These are phyloP conservation scores for Achlya flavicornis DNA, from an alignment of 2,888 invertebrate species.

Conservation along the genomic window DNA sequence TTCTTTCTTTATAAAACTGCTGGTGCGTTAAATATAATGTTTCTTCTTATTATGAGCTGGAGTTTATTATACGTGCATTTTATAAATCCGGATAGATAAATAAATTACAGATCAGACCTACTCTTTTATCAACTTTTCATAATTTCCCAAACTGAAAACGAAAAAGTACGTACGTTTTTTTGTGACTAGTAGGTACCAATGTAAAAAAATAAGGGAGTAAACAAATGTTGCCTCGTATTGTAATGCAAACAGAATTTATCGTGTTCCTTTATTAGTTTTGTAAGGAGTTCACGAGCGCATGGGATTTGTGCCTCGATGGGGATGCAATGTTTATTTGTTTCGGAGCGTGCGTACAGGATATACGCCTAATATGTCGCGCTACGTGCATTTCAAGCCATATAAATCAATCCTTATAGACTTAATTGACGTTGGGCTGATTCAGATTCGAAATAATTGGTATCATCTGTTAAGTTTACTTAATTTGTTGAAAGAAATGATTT, in stretches of 20 bases:
- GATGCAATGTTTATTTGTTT: conserved; percentile 72
- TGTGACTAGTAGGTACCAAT: too few species aligned
- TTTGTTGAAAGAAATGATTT: conserved; percentile 48
- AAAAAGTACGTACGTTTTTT: too few species aligned
- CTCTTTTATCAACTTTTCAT: background rate
- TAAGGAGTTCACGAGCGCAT: conserved; percentile 65
- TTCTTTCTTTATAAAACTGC: conserved; percentile 46
- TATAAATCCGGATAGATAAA: background rate
- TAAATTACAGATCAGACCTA: background rate
- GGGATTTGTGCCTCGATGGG: conserved; percentile 70
- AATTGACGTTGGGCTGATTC: conserved; percentile 62
- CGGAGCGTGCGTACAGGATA: conserved; percentile 69
- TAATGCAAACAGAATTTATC: conserved; percentile 75
- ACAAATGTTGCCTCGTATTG: conserved; percentile 50
- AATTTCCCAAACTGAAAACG: background rate
- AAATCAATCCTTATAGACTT: conserved; percentile 57
- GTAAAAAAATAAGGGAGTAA: conserved; percentile 20
- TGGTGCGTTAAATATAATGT: conserved; percentile 51
- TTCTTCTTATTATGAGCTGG: conserved; percentile 13
- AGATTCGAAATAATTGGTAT: conserved; percentile 48
- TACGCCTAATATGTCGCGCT: conserved; percentile 64
- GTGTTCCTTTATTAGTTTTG: conserved; percentile 76
- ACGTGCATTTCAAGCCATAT: conserved; percentile 63
- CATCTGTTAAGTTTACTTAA: conserved; percentile 36
- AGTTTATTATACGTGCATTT: background rate